A percentile compares a stretch with the other conserved stretches of the same genome.
phyloP scores from a whole-genome alignment of 2,888 invertebrate species.

The Dryobotodes eremita region DNA sequence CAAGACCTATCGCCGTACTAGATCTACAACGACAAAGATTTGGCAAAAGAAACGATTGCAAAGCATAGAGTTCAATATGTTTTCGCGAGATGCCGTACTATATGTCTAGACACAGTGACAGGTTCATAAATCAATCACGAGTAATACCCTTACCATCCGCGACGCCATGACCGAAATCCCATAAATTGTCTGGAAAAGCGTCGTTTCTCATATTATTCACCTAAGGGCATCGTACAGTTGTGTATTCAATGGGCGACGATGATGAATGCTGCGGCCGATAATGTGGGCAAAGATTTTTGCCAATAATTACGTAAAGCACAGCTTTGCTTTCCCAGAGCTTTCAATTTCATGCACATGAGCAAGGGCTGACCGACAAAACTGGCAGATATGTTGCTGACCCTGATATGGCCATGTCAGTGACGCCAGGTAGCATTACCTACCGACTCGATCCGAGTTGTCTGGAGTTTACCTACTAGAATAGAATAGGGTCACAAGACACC shows the following conservation, averaged over 20 bases:
- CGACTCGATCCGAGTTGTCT: background rate
- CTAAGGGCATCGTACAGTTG: conserved; percentile 26
- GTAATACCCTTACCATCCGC: conserved; percentile 35
- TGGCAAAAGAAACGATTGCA: conserved; percentile 33
- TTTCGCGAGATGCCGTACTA: conserved; percentile 23
- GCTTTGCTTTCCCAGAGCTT: background rate
- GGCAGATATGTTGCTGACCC: background rate
- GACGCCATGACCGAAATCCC: conserved; percentile 40
- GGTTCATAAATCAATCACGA: conserved; percentile 58
- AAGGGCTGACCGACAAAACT: background rate
- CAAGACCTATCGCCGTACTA: conserved; percentile 3
- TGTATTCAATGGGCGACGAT: conserved; percentile 22
- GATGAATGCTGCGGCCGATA: background rate
- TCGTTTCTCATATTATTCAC: conserved; percentile 34
- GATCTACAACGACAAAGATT: conserved; percentile 12
- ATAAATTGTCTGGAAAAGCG: conserved; percentile 53
- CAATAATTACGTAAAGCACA: background rate
- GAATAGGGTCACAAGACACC: no score
- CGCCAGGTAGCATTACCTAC: background rate
- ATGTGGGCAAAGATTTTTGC: background rate
- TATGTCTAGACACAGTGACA: conserved; percentile 48
- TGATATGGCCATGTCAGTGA: background rate
- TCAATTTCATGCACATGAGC: background rate
- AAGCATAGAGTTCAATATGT: conserved; percentile 30
- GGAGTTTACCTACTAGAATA: no score